Percentiles rank a stretch among this genome's conserved stretches.
Evolutionary conservation across 2,113 vertebrate genomes (phyloP).

Genomic region (Neodontobutis hainanensis): DNA sequence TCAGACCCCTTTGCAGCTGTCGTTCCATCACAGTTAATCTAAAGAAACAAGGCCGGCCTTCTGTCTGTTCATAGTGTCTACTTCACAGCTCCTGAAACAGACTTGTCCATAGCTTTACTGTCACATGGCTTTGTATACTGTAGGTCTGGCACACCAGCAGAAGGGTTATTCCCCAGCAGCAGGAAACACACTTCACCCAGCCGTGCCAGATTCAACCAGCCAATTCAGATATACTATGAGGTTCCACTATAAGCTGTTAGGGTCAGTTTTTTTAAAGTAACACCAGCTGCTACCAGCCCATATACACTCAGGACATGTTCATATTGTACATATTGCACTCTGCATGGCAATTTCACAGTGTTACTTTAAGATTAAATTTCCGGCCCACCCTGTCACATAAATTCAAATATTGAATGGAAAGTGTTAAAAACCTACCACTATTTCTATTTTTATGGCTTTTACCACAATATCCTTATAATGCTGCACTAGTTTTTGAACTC

Average conservation of each 20-base stretch:
- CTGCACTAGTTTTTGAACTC: slow-evolving; percentile 42
- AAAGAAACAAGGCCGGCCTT: slow-evolving; percentile 27
- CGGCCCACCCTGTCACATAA: slow-evolving; percentile 24
- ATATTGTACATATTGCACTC: neutral
- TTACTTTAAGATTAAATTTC: slow-evolving; percentile 44
- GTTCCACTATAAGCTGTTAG: slow-evolving; percentile 59
- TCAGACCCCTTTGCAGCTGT: slow-evolving; percentile 62
- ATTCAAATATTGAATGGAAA: slow-evolving; percentile 21
- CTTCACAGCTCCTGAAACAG: slow-evolving; percentile 32
- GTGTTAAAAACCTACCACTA: slow-evolving; percentile 26
- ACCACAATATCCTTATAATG: slow-evolving; percentile 45
- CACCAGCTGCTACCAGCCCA: slow-evolving; percentile 47
- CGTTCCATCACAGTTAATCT: slow-evolving; percentile 53
- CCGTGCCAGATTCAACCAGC: slow-evolving; percentile 37
- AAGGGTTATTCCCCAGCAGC: slow-evolving; percentile 49
- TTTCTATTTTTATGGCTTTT: slow-evolving; percentile 9
- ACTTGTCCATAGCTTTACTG: slow-evolving; percentile 30
- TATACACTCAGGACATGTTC: slow-evolving; percentile 23
- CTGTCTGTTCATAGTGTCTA: slow-evolving; percentile 54
- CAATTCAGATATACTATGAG: slow-evolving; percentile 37
- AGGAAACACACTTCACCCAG: slow-evolving; percentile 45
- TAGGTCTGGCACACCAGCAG: slow-evolving; percentile 23
- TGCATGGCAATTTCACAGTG: slow-evolving; percentile 9
- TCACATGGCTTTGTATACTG: slow-evolving; percentile 30
- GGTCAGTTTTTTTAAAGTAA: slow-evolving; percentile 38